These are phyloP conservation scores for Neopipo cinnamomea DNA, from an alignment of 2,113 vertebrate genomes.

Conservation along the genomic window DNA sequence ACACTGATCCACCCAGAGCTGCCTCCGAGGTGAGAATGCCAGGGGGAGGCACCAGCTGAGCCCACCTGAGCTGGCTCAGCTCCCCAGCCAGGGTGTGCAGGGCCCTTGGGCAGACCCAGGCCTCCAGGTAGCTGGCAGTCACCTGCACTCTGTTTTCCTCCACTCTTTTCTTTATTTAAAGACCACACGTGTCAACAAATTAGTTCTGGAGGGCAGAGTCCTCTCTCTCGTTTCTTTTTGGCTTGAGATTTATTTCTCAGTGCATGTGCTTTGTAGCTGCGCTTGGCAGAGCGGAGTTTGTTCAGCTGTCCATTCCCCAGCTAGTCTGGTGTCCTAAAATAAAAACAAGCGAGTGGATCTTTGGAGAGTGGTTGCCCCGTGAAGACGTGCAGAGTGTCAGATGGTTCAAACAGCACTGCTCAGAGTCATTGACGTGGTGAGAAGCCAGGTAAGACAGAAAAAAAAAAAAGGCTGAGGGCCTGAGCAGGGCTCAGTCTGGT, in stretches of 20 bases:
- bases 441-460: neutral
- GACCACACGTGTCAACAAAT: neutral
- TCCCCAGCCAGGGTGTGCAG: neutral
- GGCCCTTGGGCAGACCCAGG: neutral
- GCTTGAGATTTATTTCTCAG: neutral
- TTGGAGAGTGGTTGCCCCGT: neutral
- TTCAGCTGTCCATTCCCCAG: constrained; percentile 69
- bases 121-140: neutral
- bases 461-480: neutral
- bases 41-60: neutral
- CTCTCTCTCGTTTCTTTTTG: neutral
- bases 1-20: neutral
- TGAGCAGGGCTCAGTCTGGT: neutral
- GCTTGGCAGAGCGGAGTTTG: constrained; percentile 51
- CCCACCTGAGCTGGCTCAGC: neutral
- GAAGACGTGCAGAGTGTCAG: neutral
- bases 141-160: neutral
- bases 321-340: constrained; percentile 64
- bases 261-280: constrained; percentile 11
- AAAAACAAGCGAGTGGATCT: constrained; percentile 63
- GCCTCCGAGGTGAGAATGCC: neutral
- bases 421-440: neutral
- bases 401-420: neutral
- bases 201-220: neutral
- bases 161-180: neutral